Evolutionary conservation across 35 echinoderm and acorn worm species (phyloP).

Genomic region (Lytechinus variegatus): DNA sequence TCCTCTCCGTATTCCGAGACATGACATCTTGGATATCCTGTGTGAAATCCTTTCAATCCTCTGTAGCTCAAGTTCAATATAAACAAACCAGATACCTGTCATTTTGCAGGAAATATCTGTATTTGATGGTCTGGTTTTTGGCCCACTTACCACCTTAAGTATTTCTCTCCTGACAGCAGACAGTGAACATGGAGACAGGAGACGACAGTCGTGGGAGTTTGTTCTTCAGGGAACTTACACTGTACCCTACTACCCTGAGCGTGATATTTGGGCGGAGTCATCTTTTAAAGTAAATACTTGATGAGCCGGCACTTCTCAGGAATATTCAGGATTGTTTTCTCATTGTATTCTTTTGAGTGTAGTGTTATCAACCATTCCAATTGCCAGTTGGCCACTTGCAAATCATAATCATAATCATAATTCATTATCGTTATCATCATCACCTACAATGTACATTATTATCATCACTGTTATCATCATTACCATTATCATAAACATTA

Average conservation of each 20-base stretch:
- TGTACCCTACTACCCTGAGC: background rate
- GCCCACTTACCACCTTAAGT: background rate
- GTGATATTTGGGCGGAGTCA: background rate
- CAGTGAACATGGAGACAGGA: background rate
- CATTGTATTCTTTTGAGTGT: background rate
- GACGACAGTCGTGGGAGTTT: background rate
- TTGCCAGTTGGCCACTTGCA: too few relatives aligned
- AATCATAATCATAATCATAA: too few relatives aligned
- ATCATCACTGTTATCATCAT: too few relatives aligned
- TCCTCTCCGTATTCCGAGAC: background rate
- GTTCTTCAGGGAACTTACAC: background rate
- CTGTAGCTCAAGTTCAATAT: slow-evolving; percentile 20
- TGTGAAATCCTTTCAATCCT: background rate
- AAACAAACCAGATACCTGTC: slow-evolving; percentile 35
- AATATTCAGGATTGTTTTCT: background rate
- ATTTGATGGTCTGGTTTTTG: slow-evolving; percentile 35
- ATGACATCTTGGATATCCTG: slow-evolving; percentile 6
- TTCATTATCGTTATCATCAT: too few relatives aligned
- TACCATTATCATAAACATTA: too few relatives aligned
- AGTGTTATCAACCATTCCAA: too few relatives aligned
- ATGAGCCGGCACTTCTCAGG: background rate
- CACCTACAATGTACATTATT: too few relatives aligned
- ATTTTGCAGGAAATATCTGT: slow-evolving; percentile 16
- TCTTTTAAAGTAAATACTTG: background rate
- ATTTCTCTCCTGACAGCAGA: background rate